A percentile compares a stretch with the other conserved stretches of the same genome.
phyloP scores from a whole-genome alignment of 2,113 vertebrate species.

The Platanista minor region DNA sequence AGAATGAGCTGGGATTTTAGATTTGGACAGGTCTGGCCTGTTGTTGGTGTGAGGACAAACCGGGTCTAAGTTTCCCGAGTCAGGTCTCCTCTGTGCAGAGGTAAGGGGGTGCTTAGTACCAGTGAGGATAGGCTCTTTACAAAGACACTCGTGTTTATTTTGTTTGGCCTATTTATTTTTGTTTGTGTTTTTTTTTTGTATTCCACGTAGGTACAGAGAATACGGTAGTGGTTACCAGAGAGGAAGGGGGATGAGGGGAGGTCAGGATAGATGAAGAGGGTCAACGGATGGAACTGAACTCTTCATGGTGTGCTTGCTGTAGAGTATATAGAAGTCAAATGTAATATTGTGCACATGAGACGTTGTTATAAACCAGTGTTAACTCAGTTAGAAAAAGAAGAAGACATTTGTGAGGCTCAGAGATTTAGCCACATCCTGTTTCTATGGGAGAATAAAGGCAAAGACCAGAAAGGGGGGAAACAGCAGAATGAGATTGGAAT shows the following conservation, averaged over 20 bases:
- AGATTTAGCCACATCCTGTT: neutral
- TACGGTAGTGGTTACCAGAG: neutral
- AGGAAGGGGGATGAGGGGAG: neutral
- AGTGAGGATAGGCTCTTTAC: neutral
- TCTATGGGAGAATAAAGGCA: neutral
- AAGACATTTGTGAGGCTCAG: neutral
- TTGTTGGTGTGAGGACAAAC: neutral
- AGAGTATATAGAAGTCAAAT: neutral
- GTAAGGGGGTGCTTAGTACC: fast-evolving
- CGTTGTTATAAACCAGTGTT: neutral
- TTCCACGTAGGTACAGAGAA: neutral
- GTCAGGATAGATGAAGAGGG: neutral
- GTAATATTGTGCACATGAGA: neutral
- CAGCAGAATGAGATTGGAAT: neutral
- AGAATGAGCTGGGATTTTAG: neutral
- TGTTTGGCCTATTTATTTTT: neutral
- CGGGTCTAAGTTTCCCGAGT: neutral
- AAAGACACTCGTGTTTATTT: neutral
- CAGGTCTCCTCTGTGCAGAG: neutral
- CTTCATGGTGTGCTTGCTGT: neutral
- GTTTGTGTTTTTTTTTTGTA: neutral
- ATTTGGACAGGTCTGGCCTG: neutral
- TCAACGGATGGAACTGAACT: neutral
- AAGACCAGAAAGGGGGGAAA: neutral
- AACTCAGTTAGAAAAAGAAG: neutral